Evolutionary conservation across 2,888 invertebrate genomes (phyloP), one percentile per base, ranked within the genome.

Genomic region (Trypoxylon attenuatum): DNA sequence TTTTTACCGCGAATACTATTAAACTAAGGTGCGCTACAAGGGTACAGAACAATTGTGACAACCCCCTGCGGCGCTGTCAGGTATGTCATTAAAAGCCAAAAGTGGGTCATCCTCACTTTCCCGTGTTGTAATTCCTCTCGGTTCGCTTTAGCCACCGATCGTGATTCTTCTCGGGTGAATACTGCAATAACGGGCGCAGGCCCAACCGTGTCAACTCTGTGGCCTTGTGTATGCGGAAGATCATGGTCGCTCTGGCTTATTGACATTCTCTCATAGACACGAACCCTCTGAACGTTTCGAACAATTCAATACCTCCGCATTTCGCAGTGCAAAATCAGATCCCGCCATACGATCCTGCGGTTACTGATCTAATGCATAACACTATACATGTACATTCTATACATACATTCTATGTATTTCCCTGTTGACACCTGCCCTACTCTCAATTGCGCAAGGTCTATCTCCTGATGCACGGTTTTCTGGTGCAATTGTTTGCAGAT

Each of bases 401-500:
- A n/a, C n/a, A n/a, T n/a, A n/a, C n/a, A n/a, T n/a, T n/a, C n/a
- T n/a, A n/a, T n/a, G n/a, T n/a, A n/a, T n/a, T n/a, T n/a, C n/a
- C n/a, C n/a, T n/a, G n/a, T n/a, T n/a, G n/a, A n/a, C n/a, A n/a
- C n/a, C n/a, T n/a, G n/a, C n/a, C n/a, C n/a, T n/a, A n/a, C n/a
- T n/a, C n/a, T n/a, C n/a, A n/a, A n/a, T n/a, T n/a, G n/a, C n/a
- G n/a, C n/a, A n/a, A n/a, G n/a, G n/a, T n/a, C n/a, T n/a, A n/a
- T n/a, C n/a, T n/a, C n/a, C n/a, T n/a, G n/a, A n/a, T n/a, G n/a
- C n/a, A n/a, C n/a, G n/a, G n/a, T n/a, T n/a, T n/a, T n/a, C n/a
- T n/a, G n/a, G n/a, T n/a, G n/a, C n/a, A n/a, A n/a, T 62, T 59
- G 54, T 42, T 75, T 73, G 16, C 77, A 81, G 82, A 71, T 65